Percentiles rank a stretch among this genome's conserved stretches.
Evolutionary conservation across 2,888 invertebrate genomes (phyloP).

Genomic region (Metallyticus violacea): DNA sequence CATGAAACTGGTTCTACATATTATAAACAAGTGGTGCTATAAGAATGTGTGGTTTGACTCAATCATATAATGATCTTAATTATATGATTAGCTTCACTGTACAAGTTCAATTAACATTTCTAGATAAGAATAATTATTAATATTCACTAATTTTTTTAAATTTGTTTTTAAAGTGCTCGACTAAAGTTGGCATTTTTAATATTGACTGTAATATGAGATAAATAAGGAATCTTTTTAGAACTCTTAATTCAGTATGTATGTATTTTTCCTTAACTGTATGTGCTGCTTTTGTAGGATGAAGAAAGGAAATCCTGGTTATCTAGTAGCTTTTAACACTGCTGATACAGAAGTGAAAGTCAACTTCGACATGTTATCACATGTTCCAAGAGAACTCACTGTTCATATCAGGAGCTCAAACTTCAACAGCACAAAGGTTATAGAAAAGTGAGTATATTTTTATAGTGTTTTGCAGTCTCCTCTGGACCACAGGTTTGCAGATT

Average conservation of each 20-base stretch:
- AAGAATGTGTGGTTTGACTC: too few relatives aligned
- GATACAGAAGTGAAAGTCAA: conserved; percentile 52
- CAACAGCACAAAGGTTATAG: background rate
- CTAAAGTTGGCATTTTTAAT: too few relatives aligned
- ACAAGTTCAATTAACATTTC: too few relatives aligned
- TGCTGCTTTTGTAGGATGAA: conserved; percentile 56
- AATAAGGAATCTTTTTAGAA: too few relatives aligned
- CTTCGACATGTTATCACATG: conserved; percentile 50
- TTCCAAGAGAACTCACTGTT: conserved; percentile 51
- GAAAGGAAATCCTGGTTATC: conserved; percentile 70
- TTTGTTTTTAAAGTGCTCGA: background rate
- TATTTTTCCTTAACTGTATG: background rate
- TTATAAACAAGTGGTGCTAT: too few relatives aligned
- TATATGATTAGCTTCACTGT: too few relatives aligned
- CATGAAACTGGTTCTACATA: too few relatives aligned
- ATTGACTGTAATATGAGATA: too few relatives aligned
- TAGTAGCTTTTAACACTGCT: conserved; percentile 68
- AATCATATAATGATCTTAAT: too few relatives aligned
- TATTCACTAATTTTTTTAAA: background rate
- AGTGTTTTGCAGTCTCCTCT: too few relatives aligned
- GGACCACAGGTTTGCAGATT: too few relatives aligned
- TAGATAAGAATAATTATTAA: background rate
- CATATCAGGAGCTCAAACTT: conserved; percentile 14
- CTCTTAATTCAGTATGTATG: too few relatives aligned
- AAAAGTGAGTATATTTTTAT: background rate